These are phyloP conservation scores for Cynopterus sphinx DNA, from an alignment of 2,797 vertebrate species.

Conservation along the genomic window DNA sequence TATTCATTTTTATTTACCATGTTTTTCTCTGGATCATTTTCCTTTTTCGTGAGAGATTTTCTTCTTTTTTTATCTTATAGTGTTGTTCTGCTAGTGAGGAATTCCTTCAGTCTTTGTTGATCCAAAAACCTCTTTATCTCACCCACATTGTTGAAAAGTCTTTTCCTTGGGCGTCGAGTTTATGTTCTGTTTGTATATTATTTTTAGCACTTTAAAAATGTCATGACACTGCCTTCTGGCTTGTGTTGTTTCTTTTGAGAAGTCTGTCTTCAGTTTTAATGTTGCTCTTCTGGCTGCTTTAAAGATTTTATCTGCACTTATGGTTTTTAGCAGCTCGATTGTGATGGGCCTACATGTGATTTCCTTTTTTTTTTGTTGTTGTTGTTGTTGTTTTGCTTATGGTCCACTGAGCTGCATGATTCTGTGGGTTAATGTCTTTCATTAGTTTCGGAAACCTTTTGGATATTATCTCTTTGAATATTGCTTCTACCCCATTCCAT, in stretches of 20 bases:
- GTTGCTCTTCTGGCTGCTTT: background rate
- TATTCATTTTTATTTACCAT: background rate
- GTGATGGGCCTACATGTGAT: background rate
- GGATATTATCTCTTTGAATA: background rate
- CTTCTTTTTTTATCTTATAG: background rate
- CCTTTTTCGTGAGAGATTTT: background rate
- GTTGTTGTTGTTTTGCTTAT: background rate
- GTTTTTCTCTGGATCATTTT: slow-evolving; percentile 4
- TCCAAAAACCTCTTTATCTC: background rate
- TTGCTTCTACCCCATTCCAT: background rate
- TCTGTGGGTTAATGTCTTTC: background rate
- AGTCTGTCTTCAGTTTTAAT: background rate
- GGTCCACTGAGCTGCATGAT: background rate
- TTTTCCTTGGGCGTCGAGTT: background rate
- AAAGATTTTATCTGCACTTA: background rate
- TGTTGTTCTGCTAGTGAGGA: background rate
- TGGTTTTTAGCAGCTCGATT: background rate
- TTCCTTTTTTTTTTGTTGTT: background rate
- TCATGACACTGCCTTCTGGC: background rate
- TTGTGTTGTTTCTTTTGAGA: background rate
- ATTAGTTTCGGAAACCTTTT: slow-evolving; percentile 6
- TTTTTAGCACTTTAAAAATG: slow-evolving; percentile 4
- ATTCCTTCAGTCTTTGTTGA: background rate
- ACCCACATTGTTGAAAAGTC: background rate
- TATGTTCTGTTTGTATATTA: slow-evolving; percentile 35